Percentiles rank a stretch among this genome's conserved stretches.
These are phyloP conservation scores for Tupiocoris notatus DNA, from an alignment of 2,888 invertebrate species.

Conservation along the genomic window DNA sequence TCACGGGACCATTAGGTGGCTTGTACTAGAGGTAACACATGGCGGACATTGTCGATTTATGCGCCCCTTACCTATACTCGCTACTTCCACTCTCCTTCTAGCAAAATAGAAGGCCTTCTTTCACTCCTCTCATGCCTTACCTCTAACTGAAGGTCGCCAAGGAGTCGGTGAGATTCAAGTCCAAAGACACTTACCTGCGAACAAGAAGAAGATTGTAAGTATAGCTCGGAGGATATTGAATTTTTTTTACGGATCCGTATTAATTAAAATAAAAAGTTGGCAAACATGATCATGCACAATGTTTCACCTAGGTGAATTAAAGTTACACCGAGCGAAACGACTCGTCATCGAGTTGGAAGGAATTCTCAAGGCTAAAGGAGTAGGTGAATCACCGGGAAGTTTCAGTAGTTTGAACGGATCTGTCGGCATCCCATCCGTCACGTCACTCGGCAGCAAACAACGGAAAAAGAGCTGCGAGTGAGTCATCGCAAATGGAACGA, in stretches of 20 bases:
- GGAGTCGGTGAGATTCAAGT: neutral
- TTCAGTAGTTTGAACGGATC: neutral
- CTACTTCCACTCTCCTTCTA: neutral
- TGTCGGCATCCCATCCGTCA: neutral
- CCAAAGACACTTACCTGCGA: neutral
- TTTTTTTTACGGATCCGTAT: neutral
- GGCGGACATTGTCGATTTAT: conserved; percentile 44
- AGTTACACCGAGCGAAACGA: no score
- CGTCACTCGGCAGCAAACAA: neutral
- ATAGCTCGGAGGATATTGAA: no score
- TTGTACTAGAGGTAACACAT: conserved; percentile 37
- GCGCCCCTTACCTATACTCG: conserved; percentile 17
- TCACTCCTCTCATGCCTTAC: no score
- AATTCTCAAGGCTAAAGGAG: no score
- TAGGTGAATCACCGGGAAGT: neutral
- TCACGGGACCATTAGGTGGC: conserved; percentile 43
- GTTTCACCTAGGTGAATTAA: no score
- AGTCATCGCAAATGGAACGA: neutral
- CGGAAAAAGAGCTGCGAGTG: neutral
- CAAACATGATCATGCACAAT: no score
- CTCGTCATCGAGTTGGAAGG: no score
- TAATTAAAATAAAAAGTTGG: neutral
- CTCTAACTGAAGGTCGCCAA: no score
- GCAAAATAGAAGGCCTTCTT: no score
- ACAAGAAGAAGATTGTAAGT: no score